phyloP scores from a whole-genome alignment of 2,797 vertebrate species.

The Onychomys torridus region DNA sequence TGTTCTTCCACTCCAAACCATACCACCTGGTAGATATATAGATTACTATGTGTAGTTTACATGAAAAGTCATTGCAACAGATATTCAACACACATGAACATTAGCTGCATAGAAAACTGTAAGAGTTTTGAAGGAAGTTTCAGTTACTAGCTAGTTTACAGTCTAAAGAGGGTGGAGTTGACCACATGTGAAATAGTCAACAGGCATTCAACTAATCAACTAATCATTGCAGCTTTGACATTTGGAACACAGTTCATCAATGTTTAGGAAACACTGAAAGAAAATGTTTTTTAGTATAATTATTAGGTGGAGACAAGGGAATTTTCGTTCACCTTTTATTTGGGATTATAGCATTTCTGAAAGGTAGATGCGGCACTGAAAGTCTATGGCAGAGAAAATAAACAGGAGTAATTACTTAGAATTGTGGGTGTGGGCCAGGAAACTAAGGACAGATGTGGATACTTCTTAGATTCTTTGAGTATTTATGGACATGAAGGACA shows the following conservation, averaged over 20 bases:
- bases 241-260: constrained; percentile 47
- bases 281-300: constrained; percentile 1
- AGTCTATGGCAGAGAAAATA: background rate
- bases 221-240: background rate
- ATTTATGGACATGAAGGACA: background rate
- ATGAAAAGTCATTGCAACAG: background rate
- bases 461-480: background rate
- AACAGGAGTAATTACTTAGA: background rate
- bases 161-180: background rate
- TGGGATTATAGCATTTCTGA: background rate
- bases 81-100: background rate
- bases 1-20: background rate
- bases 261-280: background rate
- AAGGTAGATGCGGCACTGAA: constrained; percentile 18
- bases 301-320: constrained; percentile 3
- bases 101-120: background rate
- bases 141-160: background rate
- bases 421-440: background rate
- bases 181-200: background rate
- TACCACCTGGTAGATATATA: background rate
- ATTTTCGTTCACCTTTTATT: constrained; percentile 16
- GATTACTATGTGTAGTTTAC: background rate
- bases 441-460: background rate
- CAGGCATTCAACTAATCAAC: background rate
- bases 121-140: constrained; percentile 39